phyloP scores from a whole-genome alignment of 2,888 invertebrate species.

The Sarcophaga caerulescens region DNA sequence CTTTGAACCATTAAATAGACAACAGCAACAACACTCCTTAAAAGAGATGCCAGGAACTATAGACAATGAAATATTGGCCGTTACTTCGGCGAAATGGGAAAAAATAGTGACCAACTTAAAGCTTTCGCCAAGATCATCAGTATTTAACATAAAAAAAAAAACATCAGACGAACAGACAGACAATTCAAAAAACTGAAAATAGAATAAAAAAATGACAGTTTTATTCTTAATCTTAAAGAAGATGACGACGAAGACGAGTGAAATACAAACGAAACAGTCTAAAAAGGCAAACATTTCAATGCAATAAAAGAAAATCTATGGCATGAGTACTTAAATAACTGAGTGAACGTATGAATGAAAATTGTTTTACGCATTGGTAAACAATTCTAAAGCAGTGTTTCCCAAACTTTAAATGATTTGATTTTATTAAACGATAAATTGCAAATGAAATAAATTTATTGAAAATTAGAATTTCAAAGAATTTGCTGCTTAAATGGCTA shows the following conservation, averaged over 20 bases:
- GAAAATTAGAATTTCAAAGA: neutral
- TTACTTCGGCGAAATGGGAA: constrained; percentile 15
- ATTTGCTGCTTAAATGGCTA: no score
- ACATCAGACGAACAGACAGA: neutral
- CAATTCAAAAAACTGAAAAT: neutral
- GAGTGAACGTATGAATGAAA: no score
- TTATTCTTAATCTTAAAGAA: no score
- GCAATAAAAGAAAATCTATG: neutral
- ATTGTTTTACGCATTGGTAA: no score
- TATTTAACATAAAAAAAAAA: neutral
- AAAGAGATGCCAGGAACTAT: constrained; percentile 1
- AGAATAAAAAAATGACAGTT: no score
- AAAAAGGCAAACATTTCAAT: neutral
- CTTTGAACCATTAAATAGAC: neutral
- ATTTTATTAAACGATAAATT: no score
- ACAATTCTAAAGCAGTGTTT: neutral
- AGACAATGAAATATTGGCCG: constrained; percentile 11
- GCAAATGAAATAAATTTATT: no score
- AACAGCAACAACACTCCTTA: neutral
- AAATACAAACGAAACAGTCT: neutral
- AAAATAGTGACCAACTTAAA: constrained; percentile 54
- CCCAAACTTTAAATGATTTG: neutral
- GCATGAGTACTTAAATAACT: neutral
- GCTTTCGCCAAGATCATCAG: constrained; percentile 61
- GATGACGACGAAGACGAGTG: neutral